phyloP scores from a whole-genome alignment of 2,797 vertebrate species.

The Myotis planiceps region DNA sequence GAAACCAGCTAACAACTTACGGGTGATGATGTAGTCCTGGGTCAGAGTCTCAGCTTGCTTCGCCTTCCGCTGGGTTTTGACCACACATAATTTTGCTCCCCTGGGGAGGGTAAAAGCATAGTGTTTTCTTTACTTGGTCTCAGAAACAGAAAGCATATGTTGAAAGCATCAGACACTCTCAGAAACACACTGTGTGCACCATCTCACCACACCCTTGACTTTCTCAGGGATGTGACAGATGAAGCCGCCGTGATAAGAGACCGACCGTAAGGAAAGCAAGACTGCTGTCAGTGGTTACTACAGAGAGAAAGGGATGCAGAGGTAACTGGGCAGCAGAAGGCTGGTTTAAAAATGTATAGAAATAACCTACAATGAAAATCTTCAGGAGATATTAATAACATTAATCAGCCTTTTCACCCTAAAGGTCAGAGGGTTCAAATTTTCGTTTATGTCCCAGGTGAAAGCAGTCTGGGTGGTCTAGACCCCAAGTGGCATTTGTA shows the following conservation, averaged over 20 bases:
- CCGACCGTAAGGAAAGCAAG: not conserved
- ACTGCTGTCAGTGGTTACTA: not conserved
- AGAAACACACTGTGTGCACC: not conserved
- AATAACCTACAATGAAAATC: conserved; percentile 21
- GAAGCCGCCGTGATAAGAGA: not conserved
- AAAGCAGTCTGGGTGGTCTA: conserved; percentile 46
- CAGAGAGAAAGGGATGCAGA: not conserved
- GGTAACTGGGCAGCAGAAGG: not conserved
- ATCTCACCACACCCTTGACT: not conserved
- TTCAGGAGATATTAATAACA: conserved; percentile 17
- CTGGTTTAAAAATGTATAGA: not conserved
- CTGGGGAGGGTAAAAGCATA: conserved; percentile 83
- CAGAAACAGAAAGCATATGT: conserved; percentile 59
- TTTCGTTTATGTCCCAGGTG: conserved; percentile 4
- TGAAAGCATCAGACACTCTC: conserved; percentile 46
- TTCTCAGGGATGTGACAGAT: conserved; percentile 7
- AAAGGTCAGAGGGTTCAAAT: conserved; percentile 12
- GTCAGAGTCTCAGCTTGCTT: conserved; percentile 95
- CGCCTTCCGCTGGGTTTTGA: conserved; percentile 95
- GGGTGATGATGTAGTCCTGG: conserved; percentile 99
- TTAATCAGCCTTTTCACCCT: conserved; percentile 11
- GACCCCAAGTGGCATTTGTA: not conserved
- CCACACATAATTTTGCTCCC: conserved; percentile 97
- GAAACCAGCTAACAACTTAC: conserved; percentile 88
- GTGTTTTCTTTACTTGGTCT: conserved; percentile 54